Evolutionary conservation across 2,888 invertebrate species (phyloP), one percentile per base, ranked within the genome.

Genomic region (Dorcus hopei): DNA sequence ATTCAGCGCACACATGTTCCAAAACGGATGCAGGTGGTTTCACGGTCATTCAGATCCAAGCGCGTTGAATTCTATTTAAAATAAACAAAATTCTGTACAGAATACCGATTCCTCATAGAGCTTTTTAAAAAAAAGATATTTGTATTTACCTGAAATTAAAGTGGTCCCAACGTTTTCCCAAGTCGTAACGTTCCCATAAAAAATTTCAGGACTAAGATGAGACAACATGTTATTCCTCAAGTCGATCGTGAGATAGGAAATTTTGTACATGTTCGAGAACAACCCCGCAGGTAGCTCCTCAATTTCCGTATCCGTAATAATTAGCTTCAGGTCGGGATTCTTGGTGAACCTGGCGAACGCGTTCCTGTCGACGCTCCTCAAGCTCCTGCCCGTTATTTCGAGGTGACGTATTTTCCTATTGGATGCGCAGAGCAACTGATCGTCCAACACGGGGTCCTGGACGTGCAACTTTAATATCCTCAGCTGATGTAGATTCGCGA

Each of bases 131-230:
- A 19, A 19, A 14, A 14, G 14, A 14, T 14, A 14, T 14, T 11
- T 45, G 43, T 72, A 49, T 81, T 79, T 78, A 90, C 91, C 90
- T 80, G 90, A 87, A 57, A 94, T 87, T 74, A 93, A 84, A 73
- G 91, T 90, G 4, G 94, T 93, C 9, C 93, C 93, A 65, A 91
- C 89, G 65, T 89, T 87, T 77, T 93, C 93, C 93, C 93, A 93
- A 68, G 88, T 87, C 23, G 91, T 90, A 66, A 89, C 87, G 77
- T 94, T 93, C 26, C 91, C 90, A 77, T 94, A 94, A 75, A 95
- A 89, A 62, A 91, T 89, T 62, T 91, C 90, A 53, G 93, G 90
- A 74, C 90, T 89, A 64, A 95, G 82, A 58, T 88, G 86, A 39
- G 87, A 85, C 72, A 95, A 83, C 79, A 87, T 85, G 80, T 95